Conservation (phyloP, 1,140 invertebrate species). For the Paralvinella palmiformis region DNA sequence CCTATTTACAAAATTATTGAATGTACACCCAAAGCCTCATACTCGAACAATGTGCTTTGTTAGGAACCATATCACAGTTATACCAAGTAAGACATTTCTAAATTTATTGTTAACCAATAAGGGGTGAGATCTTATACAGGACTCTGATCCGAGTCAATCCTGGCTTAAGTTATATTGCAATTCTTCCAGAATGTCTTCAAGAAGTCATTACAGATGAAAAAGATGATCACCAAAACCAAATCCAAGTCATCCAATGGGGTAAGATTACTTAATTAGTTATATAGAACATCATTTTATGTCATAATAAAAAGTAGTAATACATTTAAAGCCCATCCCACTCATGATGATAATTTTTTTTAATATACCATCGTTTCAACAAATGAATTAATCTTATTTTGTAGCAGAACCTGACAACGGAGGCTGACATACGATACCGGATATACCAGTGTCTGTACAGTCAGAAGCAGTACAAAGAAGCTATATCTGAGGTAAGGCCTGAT, state of each 20-base stretch:
- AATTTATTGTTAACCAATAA: too few species aligned
- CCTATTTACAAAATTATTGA: too few species aligned
- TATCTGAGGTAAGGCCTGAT: slow-evolving; percentile 56
- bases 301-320: too few species aligned
- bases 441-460: slow-evolving; percentile 62
- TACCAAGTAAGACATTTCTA: too few species aligned
- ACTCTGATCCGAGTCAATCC: too few species aligned
- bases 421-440: slow-evolving; percentile 71
- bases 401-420: slow-evolving; percentile 45
- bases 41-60: too few species aligned
- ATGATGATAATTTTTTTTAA: too few species aligned
- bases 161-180: too few species aligned
- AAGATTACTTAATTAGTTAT: slow-evolving; percentile 12
- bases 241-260: slow-evolving; percentile 47
- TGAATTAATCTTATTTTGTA: slow-evolving; percentile 24
- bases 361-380: slow-evolving; percentile 50
- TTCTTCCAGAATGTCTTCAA: slow-evolving; percentile 54
- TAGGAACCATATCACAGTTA: too few species aligned
- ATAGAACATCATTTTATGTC: not conserved
- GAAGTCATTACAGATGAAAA: slow-evolving; percentile 63
- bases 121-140: too few species aligned
- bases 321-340: too few species aligned
- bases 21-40: too few species aligned
- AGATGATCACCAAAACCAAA: slow-evolving; percentile 60
- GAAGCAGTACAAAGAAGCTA: slow-evolving; percentile 61